Base-by-base conservation (phyloP, 2,888 invertebrate species). In the Acanthosepion lycidas region DNA sequence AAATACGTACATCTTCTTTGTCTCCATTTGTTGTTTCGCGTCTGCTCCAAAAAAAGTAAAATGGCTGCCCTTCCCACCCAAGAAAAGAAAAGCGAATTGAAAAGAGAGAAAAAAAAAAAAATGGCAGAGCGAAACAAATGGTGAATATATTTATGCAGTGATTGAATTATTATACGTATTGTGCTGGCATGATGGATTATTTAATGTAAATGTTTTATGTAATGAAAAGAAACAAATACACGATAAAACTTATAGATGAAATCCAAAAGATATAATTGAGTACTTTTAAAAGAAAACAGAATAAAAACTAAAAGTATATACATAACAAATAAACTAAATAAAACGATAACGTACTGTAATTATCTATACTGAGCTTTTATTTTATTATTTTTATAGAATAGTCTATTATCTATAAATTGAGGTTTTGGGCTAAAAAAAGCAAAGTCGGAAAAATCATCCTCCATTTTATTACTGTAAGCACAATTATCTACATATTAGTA, bases 1-100 rank as follows among this genome's bases (percentile, higher is more conserved):
- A 78, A 78, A 78, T 78, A 78, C 78, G 78, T 78, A 78, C 78
- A 78, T 78, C 78, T n/a, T 78, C n/a, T 78, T 78, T n/a, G 78
- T 78, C 78, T n/a, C 78, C 78, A 78, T 78, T 78, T 78, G 78
- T 78, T 78, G n/a, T 78, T 78, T 78, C 78, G n/a, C 78, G 78
- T 78, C 78, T 78, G 78, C 78, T 78, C 78, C 78, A n/a, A 78
- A 78, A 51, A 78, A 78, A 78, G 78, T 78, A 78, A 78, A 78
- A 78, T 78, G 78, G 78, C n/a, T 78, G 78, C n/a, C 78, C 78
- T 78, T 78, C 78, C 78, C 78, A n/a, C 78, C 78, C 8, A 78
- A 59, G 20, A 20, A 78, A 78, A 78, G n/a, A 78, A n/a, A 78
- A 78, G 3, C n/a, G 3, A n/a, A n/a, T n/a, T 9, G 6, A 78